These are phyloP conservation scores for Hyles euphorbiae DNA, from an alignment of 1,140 invertebrate genomes.

Conservation along the genomic window DNA sequence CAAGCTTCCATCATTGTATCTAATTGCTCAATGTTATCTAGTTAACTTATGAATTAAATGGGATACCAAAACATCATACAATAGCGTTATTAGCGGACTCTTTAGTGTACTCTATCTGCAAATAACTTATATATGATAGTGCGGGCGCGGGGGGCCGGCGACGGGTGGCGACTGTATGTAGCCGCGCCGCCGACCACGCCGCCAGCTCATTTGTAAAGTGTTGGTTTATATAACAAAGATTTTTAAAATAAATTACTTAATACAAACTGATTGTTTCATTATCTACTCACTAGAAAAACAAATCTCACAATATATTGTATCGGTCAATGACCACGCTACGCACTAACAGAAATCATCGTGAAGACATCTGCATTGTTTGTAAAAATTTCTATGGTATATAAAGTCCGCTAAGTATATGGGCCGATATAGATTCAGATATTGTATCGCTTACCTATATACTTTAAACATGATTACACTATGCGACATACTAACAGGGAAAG, in stretches of 20 bases:
- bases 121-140: slow-evolving; percentile 26
- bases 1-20: slow-evolving; percentile 7
- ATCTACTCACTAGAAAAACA: background rate
- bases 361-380: no score
- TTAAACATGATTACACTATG: no score
- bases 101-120: slow-evolving; percentile 14
- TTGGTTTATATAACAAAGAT: slow-evolving; percentile 74
- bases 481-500: no score
- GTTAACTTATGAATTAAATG: slow-evolving; percentile 27
- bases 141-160: no score
- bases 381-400: no score
- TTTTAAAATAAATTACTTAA: slow-evolving; percentile 74
- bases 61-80: slow-evolving; percentile 28
- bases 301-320: no score
- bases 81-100: slow-evolving; percentile 8
- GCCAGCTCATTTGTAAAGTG: slow-evolving; percentile 36
- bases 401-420: no score
- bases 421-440: no score
- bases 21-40: slow-evolving; percentile 48
- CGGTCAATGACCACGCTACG: no score
- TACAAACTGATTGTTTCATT: slow-evolving; percentile 61
- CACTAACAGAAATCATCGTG: no score
- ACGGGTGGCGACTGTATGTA: no score
- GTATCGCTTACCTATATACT: no score
- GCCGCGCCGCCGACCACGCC: slow-evolving; percentile 17